Evolutionary conservation across 2,113 vertebrate species (phyloP).

Genomic region (human): GRCh38 chr5:96964501-96965000

Average conservation of each 20-base stretch:
- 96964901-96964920: neutral
- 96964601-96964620: neutral
- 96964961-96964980: neutral
- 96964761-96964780: neutral
- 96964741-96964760: slow-evolving; percentile 22
- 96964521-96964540: slow-evolving; percentile 36
- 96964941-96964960: neutral
- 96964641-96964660: neutral
- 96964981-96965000: neutral
- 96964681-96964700: neutral
- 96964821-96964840: slow-evolving; percentile 35
- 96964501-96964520: neutral
- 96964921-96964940: neutral
- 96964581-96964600: neutral
- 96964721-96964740: slow-evolving; percentile 23
- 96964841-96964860: slow-evolving; percentile 22
- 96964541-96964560: slow-evolving; percentile 14
- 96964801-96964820: neutral
- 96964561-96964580: neutral
- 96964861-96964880: neutral
- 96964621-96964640: neutral
- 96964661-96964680: neutral
- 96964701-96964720: slow-evolving; percentile 17
- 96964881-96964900: neutral
- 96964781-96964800: neutral